Evolutionary conservation across 2,888 invertebrate species (phyloP).

Genomic region (Lepidocyrtoides sp.): DNA sequence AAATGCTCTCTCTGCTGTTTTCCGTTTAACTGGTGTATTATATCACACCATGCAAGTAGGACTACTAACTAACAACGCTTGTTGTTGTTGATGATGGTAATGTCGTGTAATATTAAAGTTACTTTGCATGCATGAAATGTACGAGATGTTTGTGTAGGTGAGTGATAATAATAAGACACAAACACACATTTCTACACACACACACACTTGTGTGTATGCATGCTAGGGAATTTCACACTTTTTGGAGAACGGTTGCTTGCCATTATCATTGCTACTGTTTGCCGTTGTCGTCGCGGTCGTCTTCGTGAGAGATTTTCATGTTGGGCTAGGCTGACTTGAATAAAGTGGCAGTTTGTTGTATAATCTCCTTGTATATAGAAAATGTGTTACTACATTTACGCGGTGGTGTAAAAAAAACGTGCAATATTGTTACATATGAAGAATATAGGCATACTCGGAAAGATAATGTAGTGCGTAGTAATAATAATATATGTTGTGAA

Average conservation of each 20-base stretch:
- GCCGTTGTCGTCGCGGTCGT: background rate
- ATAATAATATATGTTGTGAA: constrained; percentile 24
- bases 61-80: background rate
- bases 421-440: background rate
- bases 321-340: constrained; percentile 49
- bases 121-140: too few relatives aligned
- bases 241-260: constrained; percentile 46
- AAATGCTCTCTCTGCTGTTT: background rate
- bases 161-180: background rate
- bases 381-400: constrained; percentile 29
- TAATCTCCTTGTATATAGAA: constrained; percentile 11
- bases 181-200: background rate
- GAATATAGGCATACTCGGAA: constrained; percentile 1
- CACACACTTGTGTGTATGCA: constrained; percentile 4
- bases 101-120: constrained; percentile 27
- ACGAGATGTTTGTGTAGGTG: constrained; percentile 28
- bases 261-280: background rate
- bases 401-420: constrained; percentile 21
- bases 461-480: background rate
- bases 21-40: background rate
- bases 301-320: constrained; percentile 45
- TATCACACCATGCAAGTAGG: background rate
- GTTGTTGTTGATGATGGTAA: background rate
- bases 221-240: constrained; percentile 65
- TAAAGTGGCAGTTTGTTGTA: background rate